phyloP scores from a whole-genome alignment of 2,888 invertebrate species.

The Lutraria lutraria region DNA sequence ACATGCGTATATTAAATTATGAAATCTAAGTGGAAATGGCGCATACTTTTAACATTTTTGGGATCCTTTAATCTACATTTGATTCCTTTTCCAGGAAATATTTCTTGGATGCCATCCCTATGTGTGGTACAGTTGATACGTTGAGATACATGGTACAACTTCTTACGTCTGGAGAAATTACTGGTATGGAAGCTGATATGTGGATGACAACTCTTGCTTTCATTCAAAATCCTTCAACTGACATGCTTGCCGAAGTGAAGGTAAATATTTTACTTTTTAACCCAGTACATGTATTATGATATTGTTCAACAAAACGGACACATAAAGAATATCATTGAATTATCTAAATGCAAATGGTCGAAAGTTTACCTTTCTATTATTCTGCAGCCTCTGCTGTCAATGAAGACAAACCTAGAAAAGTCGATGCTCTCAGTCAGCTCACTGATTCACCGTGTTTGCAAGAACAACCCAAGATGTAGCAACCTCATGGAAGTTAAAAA shows the following conservation, averaged over 20 bases:
- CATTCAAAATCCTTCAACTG: constrained; percentile 88
- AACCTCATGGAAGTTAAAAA: constrained; percentile 82
- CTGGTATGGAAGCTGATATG: constrained; percentile 90
- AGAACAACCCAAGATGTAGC: constrained; percentile 85
- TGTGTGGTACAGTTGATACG: constrained; percentile 93
- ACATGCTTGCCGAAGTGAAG: constrained; percentile 87
- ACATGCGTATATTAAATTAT: background rate
- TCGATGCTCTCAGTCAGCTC: constrained; percentile 91
- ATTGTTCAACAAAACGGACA: background rate
- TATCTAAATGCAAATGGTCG: background rate
- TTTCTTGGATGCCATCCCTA: constrained; percentile 94
- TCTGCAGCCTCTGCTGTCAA: constrained; percentile 79
- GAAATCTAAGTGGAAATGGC: background rate
- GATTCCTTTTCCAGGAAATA: constrained; percentile 89
- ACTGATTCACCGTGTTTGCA: constrained; percentile 91
- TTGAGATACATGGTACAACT: constrained; percentile 94
- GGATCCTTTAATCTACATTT: background rate
- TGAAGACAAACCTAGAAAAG: constrained; percentile 88
- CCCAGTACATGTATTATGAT: background rate
- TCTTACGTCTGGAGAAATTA: constrained; percentile 90
- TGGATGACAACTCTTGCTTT: constrained; percentile 96
- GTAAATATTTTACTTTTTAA: constrained; percentile 78
- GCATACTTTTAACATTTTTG: background rate
- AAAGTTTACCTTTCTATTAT: background rate
- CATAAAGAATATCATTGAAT: background rate